Evolutionary conservation across 64 coral and sea anemone genomes (phyloP).

Genomic region (Pocillopora verrucosa): DNA sequence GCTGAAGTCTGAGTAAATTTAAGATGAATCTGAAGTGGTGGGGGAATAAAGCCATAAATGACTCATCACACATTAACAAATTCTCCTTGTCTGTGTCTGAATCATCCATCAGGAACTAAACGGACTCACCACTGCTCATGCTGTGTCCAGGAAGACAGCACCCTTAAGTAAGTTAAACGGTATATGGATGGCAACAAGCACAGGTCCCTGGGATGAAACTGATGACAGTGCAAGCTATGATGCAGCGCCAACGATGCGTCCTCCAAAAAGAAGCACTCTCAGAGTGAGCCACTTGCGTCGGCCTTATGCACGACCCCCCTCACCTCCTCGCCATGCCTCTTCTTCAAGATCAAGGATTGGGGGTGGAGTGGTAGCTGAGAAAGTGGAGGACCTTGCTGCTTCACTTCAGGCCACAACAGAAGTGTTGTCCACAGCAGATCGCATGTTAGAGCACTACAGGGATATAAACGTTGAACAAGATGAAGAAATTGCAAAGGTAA

Average conservation of each 20-base stretch:
- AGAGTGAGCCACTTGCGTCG: conserved; percentile 75
- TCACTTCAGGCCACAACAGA: conserved; percentile 94
- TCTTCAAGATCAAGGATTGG: conserved; percentile 40
- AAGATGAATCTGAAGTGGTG: no score
- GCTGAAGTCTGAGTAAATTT: no score
- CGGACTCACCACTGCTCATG: not conserved
- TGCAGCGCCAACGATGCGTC: conserved; percentile 54
- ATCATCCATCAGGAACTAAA: no score
- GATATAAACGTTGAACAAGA: conserved; percentile 98
- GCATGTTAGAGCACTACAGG: conserved; percentile 98
- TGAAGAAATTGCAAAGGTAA: conserved; percentile 97
- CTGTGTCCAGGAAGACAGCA: not conserved
- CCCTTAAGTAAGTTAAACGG: not conserved
- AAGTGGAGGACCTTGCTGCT: conserved; percentile 91
- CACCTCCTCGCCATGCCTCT: conserved; percentile 11
- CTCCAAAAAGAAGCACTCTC: conserved; percentile 78
- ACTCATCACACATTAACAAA: no score
- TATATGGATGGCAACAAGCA: conserved; percentile 94
- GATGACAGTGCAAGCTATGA: conserved; percentile 81
- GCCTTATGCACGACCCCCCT: conserved; percentile 22
- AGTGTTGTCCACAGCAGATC: conserved; percentile 95
- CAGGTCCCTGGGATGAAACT: conserved; percentile 92
- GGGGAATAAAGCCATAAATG: no score
- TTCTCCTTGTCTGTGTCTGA: no score
- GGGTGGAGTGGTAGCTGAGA: conserved; percentile 71